Evolutionary conservation across 2,888 invertebrate species (phyloP).

Genomic region (Pegoplata infirma): DNA sequence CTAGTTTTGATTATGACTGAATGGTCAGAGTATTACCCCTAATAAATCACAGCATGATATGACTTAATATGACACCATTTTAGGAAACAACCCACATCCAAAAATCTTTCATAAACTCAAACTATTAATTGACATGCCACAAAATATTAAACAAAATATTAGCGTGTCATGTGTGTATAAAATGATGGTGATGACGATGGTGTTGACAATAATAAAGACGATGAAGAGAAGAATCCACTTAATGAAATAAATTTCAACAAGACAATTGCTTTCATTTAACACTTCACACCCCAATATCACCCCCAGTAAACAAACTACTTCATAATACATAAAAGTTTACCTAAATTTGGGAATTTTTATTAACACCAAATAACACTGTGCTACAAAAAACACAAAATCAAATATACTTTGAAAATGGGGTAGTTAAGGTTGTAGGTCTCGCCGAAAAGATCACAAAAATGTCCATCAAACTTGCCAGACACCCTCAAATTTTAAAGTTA

Average conservation of each 20-base stretch:
- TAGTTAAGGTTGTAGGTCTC: too few species aligned
- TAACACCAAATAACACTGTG: constrained; percentile 27
- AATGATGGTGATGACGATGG: constrained; percentile 19
- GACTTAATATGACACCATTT: constrained; percentile 31
- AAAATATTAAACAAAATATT: constrained; percentile 34
- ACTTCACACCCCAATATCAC: constrained; percentile 61
- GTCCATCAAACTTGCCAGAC: too few species aligned
- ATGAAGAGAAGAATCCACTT: constrained; percentile 64
- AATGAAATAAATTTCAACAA: constrained; percentile 64
- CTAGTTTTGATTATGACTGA: background rate
- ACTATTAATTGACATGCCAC: constrained; percentile 47
- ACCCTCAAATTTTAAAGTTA: too few species aligned
- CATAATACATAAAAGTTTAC: background rate
- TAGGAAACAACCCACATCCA: constrained; percentile 24
- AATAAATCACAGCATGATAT: constrained; percentile 46
- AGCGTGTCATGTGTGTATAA: constrained; percentile 51
- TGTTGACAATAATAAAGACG: constrained; percentile 48
- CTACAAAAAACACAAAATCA: too few species aligned
- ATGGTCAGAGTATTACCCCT: background rate
- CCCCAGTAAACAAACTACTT: constrained; percentile 31
- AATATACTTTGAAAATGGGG: too few species aligned
- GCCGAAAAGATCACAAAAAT: too few species aligned
- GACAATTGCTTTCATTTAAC: constrained; percentile 61
- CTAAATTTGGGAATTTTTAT: constrained; percentile 24
- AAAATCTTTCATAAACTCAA: background rate